A percentile compares a stretch with the other conserved stretches of the same genome.
Evolutionary conservation across 2,888 invertebrate species (phyloP).

Genomic region (Eupithecia pulchellata): DNA sequence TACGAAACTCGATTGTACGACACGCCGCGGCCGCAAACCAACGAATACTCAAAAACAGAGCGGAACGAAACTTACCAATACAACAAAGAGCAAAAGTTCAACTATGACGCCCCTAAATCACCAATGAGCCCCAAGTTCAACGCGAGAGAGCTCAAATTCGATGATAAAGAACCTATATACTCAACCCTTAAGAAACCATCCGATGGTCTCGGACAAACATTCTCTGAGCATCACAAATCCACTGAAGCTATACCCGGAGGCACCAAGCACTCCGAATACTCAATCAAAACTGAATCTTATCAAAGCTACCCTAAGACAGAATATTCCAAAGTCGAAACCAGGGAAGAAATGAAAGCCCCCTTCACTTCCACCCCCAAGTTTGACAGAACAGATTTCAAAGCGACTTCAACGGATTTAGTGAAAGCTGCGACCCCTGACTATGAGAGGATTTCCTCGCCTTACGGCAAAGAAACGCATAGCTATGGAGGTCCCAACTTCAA

Average conservation of each 20-base stretch:
- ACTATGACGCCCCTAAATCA: slow-evolving; percentile 72
- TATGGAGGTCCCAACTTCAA: slow-evolving; percentile 78
- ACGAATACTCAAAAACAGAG: slow-evolving; percentile 69
- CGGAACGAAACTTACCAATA: slow-evolving; percentile 65
- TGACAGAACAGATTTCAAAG: slow-evolving; percentile 60
- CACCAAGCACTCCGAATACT: slow-evolving; percentile 73
- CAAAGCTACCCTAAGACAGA: slow-evolving; percentile 75
- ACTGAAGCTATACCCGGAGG: slow-evolving; percentile 79
- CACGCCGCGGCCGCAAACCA: slow-evolving; percentile 71
- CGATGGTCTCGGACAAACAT: slow-evolving; percentile 76
- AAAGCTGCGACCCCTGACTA: slow-evolving; percentile 75
- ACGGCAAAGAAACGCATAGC: slow-evolving; percentile 72
- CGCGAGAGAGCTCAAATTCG: slow-evolving; percentile 79
- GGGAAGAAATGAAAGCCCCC: slow-evolving; percentile 73
- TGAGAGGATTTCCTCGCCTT: slow-evolving; percentile 75
- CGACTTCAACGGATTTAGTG: slow-evolving; percentile 66
- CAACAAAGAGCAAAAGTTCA: slow-evolving; percentile 66
- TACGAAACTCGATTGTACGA: slow-evolving; percentile 85
- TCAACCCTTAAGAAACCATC: slow-evolving; percentile 73
- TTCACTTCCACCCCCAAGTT: slow-evolving; percentile 77
- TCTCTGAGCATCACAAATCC: slow-evolving; percentile 75
- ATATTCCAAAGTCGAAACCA: slow-evolving; percentile 64
- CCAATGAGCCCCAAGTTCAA: slow-evolving; percentile 82
- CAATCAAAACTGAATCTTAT: slow-evolving; percentile 75
- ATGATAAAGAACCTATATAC: slow-evolving; percentile 77